Percentiles rank a stretch among this genome's conserved stretches.
Conservation (phyloP, 2,113 vertebrate species). For the Drymodes brunneopygia region DNA sequence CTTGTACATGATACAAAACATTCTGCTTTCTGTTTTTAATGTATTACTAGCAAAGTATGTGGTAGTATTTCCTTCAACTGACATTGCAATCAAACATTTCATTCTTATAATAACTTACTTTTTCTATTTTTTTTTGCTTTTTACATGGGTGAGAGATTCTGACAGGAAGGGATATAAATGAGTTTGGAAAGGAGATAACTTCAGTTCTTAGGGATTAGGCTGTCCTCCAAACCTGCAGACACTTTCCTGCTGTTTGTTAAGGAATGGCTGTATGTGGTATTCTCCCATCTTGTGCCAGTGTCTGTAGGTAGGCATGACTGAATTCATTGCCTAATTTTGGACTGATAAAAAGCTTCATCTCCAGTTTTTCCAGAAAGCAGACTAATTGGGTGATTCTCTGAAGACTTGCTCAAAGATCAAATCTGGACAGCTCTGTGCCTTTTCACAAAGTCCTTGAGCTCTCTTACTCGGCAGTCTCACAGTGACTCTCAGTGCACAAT, state of each 20-base stretch:
- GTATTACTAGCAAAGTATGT: not conserved
- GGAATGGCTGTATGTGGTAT: not conserved
- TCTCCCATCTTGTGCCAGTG: not conserved
- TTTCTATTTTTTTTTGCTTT: not conserved
- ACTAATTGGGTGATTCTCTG: not conserved
- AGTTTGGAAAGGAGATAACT: not conserved
- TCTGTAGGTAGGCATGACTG: not conserved
- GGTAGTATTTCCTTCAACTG: not conserved
- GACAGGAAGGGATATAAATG: not conserved
- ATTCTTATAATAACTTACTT: not conserved
- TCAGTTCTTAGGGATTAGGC: not conserved
- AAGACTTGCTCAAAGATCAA: not conserved
- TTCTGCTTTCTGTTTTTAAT: conserved; percentile 43
- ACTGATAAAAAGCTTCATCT: not conserved
- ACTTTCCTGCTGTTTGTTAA: not conserved
- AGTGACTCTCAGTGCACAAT: not conserved
- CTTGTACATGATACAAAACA: not conserved
- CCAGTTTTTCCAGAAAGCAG: not conserved
- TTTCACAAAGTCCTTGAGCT: not conserved
- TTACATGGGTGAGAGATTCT: not conserved
- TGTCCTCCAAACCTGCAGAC: not conserved
- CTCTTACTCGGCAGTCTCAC: not conserved
- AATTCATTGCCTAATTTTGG: not conserved
- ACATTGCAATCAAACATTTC: not conserved
- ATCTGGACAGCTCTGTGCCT: not conserved